Evolutionary conservation across 2,113 vertebrate species (phyloP).

Genomic region (Antechinus stuartii): DNA sequence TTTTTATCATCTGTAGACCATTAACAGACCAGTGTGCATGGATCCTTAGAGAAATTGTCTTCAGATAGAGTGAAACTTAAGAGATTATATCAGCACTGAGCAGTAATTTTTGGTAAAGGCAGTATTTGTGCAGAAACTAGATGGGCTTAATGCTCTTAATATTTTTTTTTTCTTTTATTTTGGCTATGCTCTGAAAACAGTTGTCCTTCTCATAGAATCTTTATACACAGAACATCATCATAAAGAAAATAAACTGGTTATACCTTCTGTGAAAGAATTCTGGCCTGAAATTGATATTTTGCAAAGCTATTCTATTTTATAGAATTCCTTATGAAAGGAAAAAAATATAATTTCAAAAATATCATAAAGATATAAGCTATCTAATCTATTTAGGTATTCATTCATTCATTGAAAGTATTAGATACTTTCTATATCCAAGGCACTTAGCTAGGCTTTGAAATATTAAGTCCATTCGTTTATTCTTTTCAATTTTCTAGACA

Average conservation of each 20-base stretch:
- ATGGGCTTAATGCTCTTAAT: background rate
- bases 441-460: constrained; percentile 6
- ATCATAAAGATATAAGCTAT: constrained; percentile 49
- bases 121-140: background rate
- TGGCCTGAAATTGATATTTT: background rate
- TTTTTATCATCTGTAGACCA: constrained; percentile 28
- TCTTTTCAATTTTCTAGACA: constrained; percentile 73
- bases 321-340: constrained; percentile 61
- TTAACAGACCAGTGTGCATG: background rate
- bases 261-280: background rate
- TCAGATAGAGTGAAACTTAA: background rate
- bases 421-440: background rate
- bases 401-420: background rate
- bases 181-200: background rate
- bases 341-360: constrained; percentile 69
- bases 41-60: background rate
- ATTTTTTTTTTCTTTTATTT: background rate
- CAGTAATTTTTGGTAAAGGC: background rate
- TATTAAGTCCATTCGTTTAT: constrained; percentile 63
- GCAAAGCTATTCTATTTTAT: background rate
- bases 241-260: background rate
- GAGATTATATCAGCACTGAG: background rate
- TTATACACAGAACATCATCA: background rate
- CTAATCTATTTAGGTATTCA: background rate
- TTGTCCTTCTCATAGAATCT: background rate